A percentile compares a stretch with the other conserved stretches of the same genome.
Evolutionary conservation across 2,888 invertebrate genomes (phyloP).

Genomic region (Eucera pruinosa): DNA sequence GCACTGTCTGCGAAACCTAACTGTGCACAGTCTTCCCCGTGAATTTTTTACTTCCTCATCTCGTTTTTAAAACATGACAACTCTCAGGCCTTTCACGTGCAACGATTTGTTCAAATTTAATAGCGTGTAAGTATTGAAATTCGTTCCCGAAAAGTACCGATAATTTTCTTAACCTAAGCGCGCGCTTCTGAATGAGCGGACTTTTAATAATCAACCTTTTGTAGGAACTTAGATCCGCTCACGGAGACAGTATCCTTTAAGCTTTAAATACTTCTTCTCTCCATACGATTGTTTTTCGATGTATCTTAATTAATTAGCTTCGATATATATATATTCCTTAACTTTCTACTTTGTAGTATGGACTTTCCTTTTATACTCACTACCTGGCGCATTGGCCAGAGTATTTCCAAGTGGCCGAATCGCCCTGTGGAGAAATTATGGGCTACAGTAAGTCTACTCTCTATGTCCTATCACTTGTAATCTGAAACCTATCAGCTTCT

Average conservation of each 20-base stretch:
- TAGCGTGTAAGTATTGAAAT: conserved; percentile 88
- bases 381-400: conserved; percentile 99
- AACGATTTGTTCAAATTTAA: conserved; percentile 98
- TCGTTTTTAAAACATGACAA: conserved; percentile 88
- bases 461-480: too few relatives aligned
- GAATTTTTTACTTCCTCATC: too few relatives aligned
- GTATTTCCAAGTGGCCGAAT: conserved; percentile 98
- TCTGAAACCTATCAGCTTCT: too few relatives aligned
- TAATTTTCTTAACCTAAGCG: conserved; percentile 41
- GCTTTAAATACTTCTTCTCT: neutral
- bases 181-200: neutral
- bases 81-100: conserved; percentile 95
- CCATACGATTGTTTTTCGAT: neutral
- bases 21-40: too few relatives aligned
- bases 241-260: conserved; percentile 93
- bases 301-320: too few relatives aligned
- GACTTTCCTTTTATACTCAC: conserved; percentile 97
- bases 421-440: conserved; percentile 98
- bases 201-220: conserved; percentile 70
- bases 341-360: conserved; percentile 86
- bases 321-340: conserved; percentile 52
- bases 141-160: neutral
- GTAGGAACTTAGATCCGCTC: conserved; percentile 97
- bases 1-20: too few relatives aligned
- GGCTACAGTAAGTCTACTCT: conserved; percentile 94